Base-by-base conservation (phyloP, 2,797 vertebrate genomes). In the Sylvia borin region DNA sequence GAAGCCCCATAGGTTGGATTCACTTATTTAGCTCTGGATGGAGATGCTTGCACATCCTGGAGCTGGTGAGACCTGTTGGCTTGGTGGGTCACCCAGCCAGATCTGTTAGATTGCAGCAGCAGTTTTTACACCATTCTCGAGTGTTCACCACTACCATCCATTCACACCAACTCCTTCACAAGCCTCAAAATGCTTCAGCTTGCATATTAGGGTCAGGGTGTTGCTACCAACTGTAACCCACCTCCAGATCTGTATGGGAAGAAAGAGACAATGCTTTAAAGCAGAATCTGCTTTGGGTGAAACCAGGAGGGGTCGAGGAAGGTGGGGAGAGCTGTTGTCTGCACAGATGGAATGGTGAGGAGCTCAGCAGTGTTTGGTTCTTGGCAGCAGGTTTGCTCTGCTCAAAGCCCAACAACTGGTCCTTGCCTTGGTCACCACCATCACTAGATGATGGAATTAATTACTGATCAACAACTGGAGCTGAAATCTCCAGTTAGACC, bases 231-330 rank as follows among this genome's bases (percentile, higher is more conserved):
- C 14, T 22, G 45, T 47, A 70, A 32, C 0, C 9, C 16, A 58
- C 17, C n/a, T 50, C 36, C 72, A 58, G 8, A 16, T 43, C 55
- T 0, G 0, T 17, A 21, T 1, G 0, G 50, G 29, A 71, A 38
- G 10, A 61, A 80, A 50, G 13, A 88, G 9, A 48, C 13, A 13
- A 27, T 13, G 76, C 45, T 85, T 26, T 48, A 40, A 66, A 1
- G 0, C 9, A 40, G 22, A 11, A 6, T 65, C 29, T 43, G 51
- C 51, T 79, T 58, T 22, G 67, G 53, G 53, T 34, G 65, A 60
- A 57, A n/a, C 16, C 7, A 3, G 57, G 58, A 65, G 20, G 25
- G 21, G 18, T 11, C 1, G 1, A 38, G 57, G 38, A 29, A 32
- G 54, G 18, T 42, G 27, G 21, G 45, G 20, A 90, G 19, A 75